phyloP scores from a whole-genome alignment of 2,113 vertebrate genomes.

The Ammodytes dubius region DNA sequence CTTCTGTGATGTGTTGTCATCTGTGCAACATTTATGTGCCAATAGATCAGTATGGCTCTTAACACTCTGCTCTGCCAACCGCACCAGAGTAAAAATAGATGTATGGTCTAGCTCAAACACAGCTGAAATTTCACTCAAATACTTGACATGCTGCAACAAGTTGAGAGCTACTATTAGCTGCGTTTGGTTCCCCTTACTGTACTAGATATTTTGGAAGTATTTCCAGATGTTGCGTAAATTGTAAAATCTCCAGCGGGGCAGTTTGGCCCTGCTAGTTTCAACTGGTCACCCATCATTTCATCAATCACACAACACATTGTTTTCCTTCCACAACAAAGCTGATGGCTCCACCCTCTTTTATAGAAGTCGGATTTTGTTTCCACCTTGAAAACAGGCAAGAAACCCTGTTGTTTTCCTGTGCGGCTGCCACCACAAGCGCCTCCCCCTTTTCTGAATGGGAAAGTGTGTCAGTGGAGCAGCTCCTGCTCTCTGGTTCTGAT shows the following conservation, averaged over 20 bases:
- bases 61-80: constrained; percentile 21
- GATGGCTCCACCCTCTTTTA: constrained; percentile 1
- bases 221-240: constrained; percentile 61
- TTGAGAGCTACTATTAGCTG: constrained; percentile 68
- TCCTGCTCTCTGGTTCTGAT: constrained; percentile 67
- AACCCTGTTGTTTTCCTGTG: constrained; percentile 66
- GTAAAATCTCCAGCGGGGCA: constrained; percentile 20
- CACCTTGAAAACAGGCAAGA: constrained; percentile 70
- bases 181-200: constrained; percentile 34
- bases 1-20: constrained; percentile 16
- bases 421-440: constrained; percentile 45
- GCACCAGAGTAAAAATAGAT: constrained; percentile 83
- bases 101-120: constrained; percentile 67
- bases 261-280: constrained; percentile 5
- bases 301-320: constrained; percentile 25
- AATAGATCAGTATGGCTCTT: constrained; percentile 21
- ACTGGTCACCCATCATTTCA: constrained; percentile 7
- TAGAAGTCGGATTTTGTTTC: constrained; percentile 53
- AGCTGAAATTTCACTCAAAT: constrained; percentile 82
- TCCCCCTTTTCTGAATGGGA: constrained; percentile 69
- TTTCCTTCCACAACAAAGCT: constrained; percentile 31
- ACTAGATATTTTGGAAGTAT: constrained; percentile 39
- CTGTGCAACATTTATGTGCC: constrained; percentile 60
- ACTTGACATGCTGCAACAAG: constrained; percentile 80
- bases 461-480: constrained; percentile 87